Evolutionary conservation across 2,888 invertebrate species (phyloP).

Genomic region (Polyploca ridens): DNA sequence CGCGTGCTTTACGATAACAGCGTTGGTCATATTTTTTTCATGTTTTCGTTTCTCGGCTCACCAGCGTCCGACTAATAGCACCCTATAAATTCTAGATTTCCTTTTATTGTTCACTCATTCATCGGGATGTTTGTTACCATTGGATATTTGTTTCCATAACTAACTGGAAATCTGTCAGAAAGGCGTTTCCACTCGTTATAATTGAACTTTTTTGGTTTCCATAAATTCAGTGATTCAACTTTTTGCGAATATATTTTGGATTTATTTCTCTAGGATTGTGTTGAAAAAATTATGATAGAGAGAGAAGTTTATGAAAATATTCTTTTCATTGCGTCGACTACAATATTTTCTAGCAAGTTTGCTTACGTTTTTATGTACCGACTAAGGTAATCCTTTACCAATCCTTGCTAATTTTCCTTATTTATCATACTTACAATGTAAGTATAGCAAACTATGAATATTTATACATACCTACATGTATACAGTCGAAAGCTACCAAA

Average conservation of each 20-base stretch:
- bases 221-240: neutral
- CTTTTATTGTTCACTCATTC: constrained; percentile 7
- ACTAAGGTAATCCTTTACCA: too few species aligned
- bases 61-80: constrained; percentile 4
- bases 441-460: too few species aligned
- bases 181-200: neutral
- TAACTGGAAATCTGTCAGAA: constrained; percentile 7
- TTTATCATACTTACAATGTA: too few species aligned
- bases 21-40: constrained; percentile 2
- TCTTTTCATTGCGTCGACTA: too few species aligned
- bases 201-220: constrained; percentile 7
- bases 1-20: constrained; percentile 3
- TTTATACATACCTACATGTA: too few species aligned
- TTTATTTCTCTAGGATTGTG: neutral
- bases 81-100: constrained; percentile 7
- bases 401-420: too few species aligned
- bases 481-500: too few species aligned
- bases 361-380: too few species aligned
- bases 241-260: neutral
- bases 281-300: neutral
- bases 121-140: neutral
- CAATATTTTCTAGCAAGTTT: too few species aligned
- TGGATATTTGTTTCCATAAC: constrained; percentile 8
- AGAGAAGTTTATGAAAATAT: too few species aligned
- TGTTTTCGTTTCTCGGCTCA: neutral